Base-by-base conservation (phyloP, 2,113 vertebrate species). In the Arizona elegans region DNA sequence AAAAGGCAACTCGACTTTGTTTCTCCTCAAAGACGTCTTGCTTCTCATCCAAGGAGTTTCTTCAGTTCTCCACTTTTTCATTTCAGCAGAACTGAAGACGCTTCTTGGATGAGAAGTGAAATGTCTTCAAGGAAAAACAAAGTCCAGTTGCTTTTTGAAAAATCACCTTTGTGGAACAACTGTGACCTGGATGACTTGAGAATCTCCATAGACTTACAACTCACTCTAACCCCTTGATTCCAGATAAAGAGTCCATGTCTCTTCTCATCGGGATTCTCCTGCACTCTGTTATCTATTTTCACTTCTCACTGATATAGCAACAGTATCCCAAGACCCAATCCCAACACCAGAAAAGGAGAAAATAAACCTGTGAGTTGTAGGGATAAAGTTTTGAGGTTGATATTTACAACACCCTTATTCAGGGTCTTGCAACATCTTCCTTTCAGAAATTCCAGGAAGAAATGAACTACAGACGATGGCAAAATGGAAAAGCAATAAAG, bases 401-500 rank as follows among this genome's bases (percentile, higher is more conserved):
- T 38, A 81, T 43, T 81, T 21, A 19, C 75, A 43, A 81, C 15
- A 38, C 2, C 2, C 70, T 81, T 81, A 38, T 19, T 1, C 3
- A 43, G 33, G n/a, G 17, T 26, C 89, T 54, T 53, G 43, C 54
- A 52, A 23, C 15, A 26, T 47, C 6, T 91, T 50, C 55, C 4
- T 85, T 91, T 93, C 53, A 86, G 65, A n/a, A 93, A 54, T 90
- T 92, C 88, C 0, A 0, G 12, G 92, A 13, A 6, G 62, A 94
- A 89, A 89, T 91, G 24, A 53, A 1, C 0, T 85, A 33, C 43
- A n/a, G 38, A 26, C 52, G 88, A 24, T 55, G 55, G 21, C 90
- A 85, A 24, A 65, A 19, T 33, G 38, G 6, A 38, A 93, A 62
- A 6, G 10, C 94, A 92, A 93, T 33, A 92, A 17, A 94, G 17